These are phyloP conservation scores for Acridotheres tristis DNA, from an alignment of 2,797 vertebrate species.

Conservation along the genomic window DNA sequence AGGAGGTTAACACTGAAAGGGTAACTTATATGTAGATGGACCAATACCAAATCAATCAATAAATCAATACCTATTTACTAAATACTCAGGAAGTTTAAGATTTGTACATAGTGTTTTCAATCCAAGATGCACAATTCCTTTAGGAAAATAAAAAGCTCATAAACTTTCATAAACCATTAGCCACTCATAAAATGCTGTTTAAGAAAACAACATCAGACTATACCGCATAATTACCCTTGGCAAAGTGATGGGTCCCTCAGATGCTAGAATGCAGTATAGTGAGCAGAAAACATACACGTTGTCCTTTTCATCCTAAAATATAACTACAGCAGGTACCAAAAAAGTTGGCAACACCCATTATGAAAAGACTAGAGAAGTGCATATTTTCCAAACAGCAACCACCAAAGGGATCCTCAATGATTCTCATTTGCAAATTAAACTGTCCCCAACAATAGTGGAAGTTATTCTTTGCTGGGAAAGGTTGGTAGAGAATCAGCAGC, in stretches of 20 bases:
- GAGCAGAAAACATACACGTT: background rate
- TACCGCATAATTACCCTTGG: background rate
- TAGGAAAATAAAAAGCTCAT: background rate
- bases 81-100: background rate
- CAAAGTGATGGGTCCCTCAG: background rate
- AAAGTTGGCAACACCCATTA: background rate
- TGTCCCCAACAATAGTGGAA: background rate
- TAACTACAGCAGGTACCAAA: background rate
- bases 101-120: background rate
- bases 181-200: background rate
- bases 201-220: background rate
- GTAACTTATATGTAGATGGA: background rate
- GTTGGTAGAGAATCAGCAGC: background rate
- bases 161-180: background rate
- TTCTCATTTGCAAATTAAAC: background rate
- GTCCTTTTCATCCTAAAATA: background rate
- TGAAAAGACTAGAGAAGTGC: background rate
- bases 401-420: background rate
- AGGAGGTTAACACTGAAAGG: background rate
- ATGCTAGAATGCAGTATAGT: background rate
- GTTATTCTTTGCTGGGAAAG: background rate
- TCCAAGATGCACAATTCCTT: background rate
- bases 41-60: background rate
- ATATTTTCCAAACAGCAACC: background rate
- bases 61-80: background rate